These are phyloP conservation scores for Mesocentrotus franciscanus DNA, from an alignment of 53 echinoderm and acorn worm species.

Conservation along the genomic window DNA sequence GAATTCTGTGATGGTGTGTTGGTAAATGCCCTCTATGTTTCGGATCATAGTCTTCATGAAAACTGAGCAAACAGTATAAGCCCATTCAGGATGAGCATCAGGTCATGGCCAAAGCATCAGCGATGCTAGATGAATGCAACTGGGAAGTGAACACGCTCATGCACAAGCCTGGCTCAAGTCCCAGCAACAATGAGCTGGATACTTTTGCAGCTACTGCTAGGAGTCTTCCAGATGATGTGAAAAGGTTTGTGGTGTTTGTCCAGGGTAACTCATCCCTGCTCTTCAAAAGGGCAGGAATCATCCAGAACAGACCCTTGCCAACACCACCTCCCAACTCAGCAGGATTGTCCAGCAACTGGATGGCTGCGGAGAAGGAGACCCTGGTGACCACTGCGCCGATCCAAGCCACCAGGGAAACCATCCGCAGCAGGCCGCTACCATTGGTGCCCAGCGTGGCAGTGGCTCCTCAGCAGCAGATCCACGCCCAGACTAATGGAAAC, in stretches of 20 bases:
- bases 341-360: conserved; percentile 76
- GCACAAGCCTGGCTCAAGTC: conserved; percentile 70
- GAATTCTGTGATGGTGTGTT: conserved; percentile 84
- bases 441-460: conserved; percentile 70
- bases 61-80: conserved; percentile 78
- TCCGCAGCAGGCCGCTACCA: conserved; percentile 88
- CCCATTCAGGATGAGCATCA: conserved; percentile 76
- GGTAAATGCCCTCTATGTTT: conserved; percentile 75
- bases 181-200: conserved; percentile 79
- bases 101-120: conserved; percentile 72
- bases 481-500: conserved; percentile 63
- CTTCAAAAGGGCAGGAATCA: conserved; percentile 78
- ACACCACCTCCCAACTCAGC: conserved; percentile 78
- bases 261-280: conserved; percentile 79
- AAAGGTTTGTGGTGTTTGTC: conserved; percentile 78
- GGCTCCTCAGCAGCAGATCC: conserved; percentile 50
- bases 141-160: conserved; percentile 85
- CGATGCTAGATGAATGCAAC: conserved; percentile 79
- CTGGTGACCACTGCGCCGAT: conserved; percentile 68
- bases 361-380: conserved; percentile 87
- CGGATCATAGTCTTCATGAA: conserved; percentile 76
- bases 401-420: conserved; percentile 60
- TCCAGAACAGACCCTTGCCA: conserved; percentile 90
- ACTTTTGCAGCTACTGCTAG: conserved; percentile 82
- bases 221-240: conserved; percentile 78